A percentile compares a stretch with the other conserved stretches of the same genome.
Evolutionary conservation across 1,140 invertebrate species (phyloP).

Genomic region (Achatina immaculata): DNA sequence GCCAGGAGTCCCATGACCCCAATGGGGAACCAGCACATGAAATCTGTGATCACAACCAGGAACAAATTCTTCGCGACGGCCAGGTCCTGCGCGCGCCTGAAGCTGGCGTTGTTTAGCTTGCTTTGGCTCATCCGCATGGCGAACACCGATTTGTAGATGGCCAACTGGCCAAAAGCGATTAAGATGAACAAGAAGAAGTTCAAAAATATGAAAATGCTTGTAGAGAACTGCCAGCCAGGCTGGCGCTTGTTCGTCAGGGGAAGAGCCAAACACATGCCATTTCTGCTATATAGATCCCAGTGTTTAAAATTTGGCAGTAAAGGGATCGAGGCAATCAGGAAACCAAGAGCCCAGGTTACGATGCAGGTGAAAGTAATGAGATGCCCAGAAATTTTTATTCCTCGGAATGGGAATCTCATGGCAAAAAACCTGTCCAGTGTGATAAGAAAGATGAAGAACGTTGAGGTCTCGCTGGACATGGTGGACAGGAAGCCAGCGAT

Average conservation of each 20-base stretch:
- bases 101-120: background rate
- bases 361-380: conserved; percentile 24
- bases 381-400: conserved; percentile 28
- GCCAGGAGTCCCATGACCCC: conserved; percentile 46
- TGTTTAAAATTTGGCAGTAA: conserved; percentile 41
- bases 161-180: conserved; percentile 46
- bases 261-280: conserved; percentile 52
- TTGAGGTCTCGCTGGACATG: conserved; percentile 55
- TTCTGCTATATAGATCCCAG: conserved; percentile 48
- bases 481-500: conserved; percentile 56
- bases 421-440: conserved; percentile 55
- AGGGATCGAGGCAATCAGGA: conserved; percentile 47
- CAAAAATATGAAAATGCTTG: conserved; percentile 46
- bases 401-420: conserved; percentile 54
- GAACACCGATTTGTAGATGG: conserved; percentile 43
- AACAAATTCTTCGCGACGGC: conserved; percentile 43
- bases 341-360: conserved; percentile 39
- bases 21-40: conserved; percentile 53
- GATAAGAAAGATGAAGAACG: conserved; percentile 56
- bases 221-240: conserved; percentile 48
- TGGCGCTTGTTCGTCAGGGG: conserved; percentile 43
- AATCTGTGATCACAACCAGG: conserved; percentile 44
- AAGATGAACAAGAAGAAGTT: conserved; percentile 48
- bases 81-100: conserved; percentile 36
- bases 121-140: conserved; percentile 26